These are phyloP conservation scores for Gonioctena quinquepunctata DNA, from an alignment of 1,140 invertebrate genomes.

Conservation along the genomic window DNA sequence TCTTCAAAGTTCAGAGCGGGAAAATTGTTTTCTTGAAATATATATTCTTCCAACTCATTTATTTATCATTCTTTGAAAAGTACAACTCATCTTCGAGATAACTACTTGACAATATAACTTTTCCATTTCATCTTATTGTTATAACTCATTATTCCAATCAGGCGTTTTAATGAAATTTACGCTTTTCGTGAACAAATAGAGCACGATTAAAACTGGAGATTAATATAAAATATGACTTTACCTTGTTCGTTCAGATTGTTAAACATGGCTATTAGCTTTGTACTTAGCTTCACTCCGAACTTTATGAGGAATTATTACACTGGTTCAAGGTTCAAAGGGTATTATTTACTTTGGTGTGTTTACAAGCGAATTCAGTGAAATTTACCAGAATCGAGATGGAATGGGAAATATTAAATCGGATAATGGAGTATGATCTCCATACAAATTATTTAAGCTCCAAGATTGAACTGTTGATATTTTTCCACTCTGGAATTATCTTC, in stretches of 20 bases:
- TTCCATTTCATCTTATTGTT: too few species aligned
- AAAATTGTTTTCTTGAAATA: too few species aligned
- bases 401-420: not conserved
- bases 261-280: not conserved
- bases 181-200: not conserved
- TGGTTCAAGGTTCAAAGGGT: not conserved
- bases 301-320: not conserved
- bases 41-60: too few species aligned
- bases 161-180: not conserved
- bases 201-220: not conserved
- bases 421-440: not conserved
- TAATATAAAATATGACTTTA: not conserved
- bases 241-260: not conserved
- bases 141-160: too few species aligned
- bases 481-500: too few species aligned
- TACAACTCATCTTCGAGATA: too few species aligned
- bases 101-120: too few species aligned
- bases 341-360: not conserved
- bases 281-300: not conserved
- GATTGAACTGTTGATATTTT: too few species aligned
- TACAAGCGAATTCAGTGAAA: not conserved
- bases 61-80: too few species aligned
- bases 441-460: too few species aligned
- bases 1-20: too few species aligned
- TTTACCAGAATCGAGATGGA: not conserved